Conservation (phyloP, 2,797 vertebrate species). For the Picus viridis region DNA sequence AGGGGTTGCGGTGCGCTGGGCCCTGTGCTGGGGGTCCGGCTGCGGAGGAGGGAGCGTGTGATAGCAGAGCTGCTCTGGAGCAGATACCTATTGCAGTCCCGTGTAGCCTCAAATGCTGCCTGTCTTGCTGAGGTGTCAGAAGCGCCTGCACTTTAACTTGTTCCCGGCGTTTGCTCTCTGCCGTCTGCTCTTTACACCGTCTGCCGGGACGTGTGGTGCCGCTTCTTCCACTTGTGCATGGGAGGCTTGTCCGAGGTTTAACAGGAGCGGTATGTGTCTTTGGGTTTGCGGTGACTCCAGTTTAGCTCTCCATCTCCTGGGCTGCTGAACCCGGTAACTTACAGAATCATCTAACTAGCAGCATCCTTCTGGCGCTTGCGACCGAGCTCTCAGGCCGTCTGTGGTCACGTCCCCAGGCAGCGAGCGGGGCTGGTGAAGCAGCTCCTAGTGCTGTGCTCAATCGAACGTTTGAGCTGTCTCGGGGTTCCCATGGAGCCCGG, state of each 20-base stretch:
- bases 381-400: rapidly evolving
- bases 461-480: not conserved
- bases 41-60: not conserved
- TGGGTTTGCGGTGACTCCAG: rapidly evolving
- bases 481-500: not conserved
- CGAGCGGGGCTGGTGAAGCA: not conserved
- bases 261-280: not conserved
- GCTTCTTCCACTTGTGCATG: not conserved
- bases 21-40: not conserved
- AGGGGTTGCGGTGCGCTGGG: not conserved
- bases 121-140: not conserved
- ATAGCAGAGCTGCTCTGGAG: not conserved
- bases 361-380: rapidly evolving
- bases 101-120: rapidly evolving
- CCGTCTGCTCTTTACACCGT: rapidly evolving
- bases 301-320: not conserved
- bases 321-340: not conserved
- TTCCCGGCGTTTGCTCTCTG: not conserved
- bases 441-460: not conserved
- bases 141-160: rapidly evolving
- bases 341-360: no score
- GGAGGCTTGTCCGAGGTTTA: not conserved
- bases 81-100: not conserved
- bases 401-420: rapidly evolving
- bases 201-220: not conserved